Evolutionary conservation across 1,140 invertebrate species (phyloP).

Genomic region (Drosophila prosaltans): DNA sequence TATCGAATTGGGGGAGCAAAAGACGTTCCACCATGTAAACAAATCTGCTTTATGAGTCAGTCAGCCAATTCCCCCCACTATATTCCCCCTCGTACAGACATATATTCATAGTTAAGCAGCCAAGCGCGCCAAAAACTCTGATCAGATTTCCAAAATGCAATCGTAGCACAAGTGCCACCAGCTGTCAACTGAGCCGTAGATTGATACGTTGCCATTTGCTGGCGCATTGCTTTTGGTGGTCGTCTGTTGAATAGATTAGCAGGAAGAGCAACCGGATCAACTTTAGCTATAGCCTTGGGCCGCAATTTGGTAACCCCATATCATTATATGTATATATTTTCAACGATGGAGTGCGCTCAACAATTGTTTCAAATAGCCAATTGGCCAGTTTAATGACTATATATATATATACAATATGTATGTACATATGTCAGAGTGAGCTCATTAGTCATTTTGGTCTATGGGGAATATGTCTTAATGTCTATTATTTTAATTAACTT

Average conservation of each 20-base stretch:
- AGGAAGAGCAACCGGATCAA: slow-evolving; percentile 14
- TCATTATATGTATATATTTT: slow-evolving; percentile 4
- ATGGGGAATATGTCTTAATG: slow-evolving; percentile 11
- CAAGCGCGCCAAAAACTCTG: slow-evolving; percentile 18
- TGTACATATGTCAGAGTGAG: neutral
- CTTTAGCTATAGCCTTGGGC: slow-evolving; percentile 11
- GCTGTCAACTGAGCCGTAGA: slow-evolving; percentile 22
- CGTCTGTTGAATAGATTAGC: slow-evolving; percentile 13
- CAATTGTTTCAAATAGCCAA: slow-evolving; percentile 11
- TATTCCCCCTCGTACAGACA: neutral
- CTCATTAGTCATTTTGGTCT: slow-evolving; percentile 12
- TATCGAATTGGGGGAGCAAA: slow-evolving; percentile 1
- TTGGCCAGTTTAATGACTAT: slow-evolving; percentile 20
- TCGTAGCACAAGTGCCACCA: slow-evolving; percentile 18
- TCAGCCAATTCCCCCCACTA: neutral
- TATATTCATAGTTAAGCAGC: neutral
- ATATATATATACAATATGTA: neutral
- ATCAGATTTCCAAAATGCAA: slow-evolving; percentile 21
- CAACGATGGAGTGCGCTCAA: slow-evolving; percentile 3
- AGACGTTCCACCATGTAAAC: slow-evolving; percentile 18
- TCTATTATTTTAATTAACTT: slow-evolving; percentile 36
- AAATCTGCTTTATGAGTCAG: slow-evolving; percentile 17
- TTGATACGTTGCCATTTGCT: slow-evolving; percentile 7
- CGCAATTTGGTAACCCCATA: slow-evolving; percentile 16
- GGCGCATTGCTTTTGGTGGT: neutral